phyloP scores from a whole-genome alignment of 2,797 vertebrate genomes.

The Morus bassanus region DNA sequence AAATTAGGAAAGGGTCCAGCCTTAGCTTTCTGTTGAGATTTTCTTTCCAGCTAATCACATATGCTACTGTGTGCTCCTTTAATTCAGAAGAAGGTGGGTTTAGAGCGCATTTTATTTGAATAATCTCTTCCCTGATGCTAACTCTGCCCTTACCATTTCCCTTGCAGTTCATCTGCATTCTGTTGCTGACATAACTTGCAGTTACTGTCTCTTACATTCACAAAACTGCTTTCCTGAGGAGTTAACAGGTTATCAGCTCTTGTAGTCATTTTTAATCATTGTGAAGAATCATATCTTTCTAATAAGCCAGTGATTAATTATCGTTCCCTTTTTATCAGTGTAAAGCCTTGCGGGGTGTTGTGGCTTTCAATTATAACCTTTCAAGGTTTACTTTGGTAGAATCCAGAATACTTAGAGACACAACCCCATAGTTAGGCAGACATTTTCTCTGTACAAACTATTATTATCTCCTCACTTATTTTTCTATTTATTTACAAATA shows the following conservation, averaged over 20 bases:
- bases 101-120: not conserved
- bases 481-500: constrained; percentile 10
- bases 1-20: not conserved
- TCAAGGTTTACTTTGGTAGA: not conserved
- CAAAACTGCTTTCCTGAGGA: not conserved
- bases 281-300: constrained; percentile 35
- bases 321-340: not conserved
- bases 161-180: constrained; percentile 4
- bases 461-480: not conserved
- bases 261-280: constrained; percentile 50
- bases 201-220: constrained; percentile 26
- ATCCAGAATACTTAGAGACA: not conserved
- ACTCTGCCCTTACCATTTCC: not conserved
- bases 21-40: not conserved
- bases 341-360: not conserved
- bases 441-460: not conserved
- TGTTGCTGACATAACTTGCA: not conserved
- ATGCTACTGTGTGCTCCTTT: not conserved
- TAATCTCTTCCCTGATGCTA: not conserved
- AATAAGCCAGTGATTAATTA: constrained; percentile 53
- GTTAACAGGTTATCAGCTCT: constrained; percentile 22
- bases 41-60: not conserved
- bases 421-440: not conserved
- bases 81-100: not conserved
- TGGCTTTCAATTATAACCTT: constrained; percentile 15